Conservation (phyloP, 2,888 invertebrate species). For the Drosophila anomalata region DNA sequence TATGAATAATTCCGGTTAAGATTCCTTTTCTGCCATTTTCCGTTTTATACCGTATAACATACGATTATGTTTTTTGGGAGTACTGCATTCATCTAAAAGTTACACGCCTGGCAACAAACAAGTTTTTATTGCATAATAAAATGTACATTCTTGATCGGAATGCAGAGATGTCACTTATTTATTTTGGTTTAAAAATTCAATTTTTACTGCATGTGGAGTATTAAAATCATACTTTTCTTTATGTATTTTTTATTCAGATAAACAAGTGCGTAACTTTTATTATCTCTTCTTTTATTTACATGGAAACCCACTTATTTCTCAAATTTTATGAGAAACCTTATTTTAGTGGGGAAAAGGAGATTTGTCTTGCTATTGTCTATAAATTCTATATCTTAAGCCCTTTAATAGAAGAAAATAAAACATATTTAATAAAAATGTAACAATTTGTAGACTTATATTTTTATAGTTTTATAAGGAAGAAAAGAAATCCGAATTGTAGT, state of each 20-base stretch:
- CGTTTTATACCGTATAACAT: constrained; percentile 37
- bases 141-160: neutral
- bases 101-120: neutral
- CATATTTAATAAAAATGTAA: neutral
- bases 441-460: neutral
- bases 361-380: neutral
- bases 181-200: neutral
- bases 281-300: neutral
- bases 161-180: neutral
- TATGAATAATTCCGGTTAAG: constrained; percentile 77
- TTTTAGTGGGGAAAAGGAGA: neutral
- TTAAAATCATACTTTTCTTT: neutral
- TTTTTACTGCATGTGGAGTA: neutral
- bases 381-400: neutral
- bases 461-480: too few species aligned
- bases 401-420: too few species aligned
- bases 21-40: constrained; percentile 70
- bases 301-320: neutral
- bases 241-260: neutral
- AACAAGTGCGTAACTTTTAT: neutral
- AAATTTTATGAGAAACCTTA: neutral
- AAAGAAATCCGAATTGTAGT: neutral
- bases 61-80: neutral
- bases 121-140: neutral
- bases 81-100: neutral